Conservation (phyloP, 2,113 vertebrate species). For the Phylloscopus trochiloides region DNA sequence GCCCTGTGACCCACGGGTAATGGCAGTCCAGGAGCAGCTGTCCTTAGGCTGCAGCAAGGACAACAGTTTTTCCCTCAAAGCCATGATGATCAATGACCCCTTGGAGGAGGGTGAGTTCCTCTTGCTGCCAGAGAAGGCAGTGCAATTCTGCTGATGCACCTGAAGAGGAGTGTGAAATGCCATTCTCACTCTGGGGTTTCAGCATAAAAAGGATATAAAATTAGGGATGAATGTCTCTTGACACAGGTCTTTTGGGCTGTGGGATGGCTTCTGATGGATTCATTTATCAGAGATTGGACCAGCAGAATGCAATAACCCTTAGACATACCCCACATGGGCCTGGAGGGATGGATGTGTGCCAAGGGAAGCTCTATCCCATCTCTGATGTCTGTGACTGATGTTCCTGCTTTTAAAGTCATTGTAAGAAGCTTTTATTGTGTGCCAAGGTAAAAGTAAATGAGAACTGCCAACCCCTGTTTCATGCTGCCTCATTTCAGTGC, state of each 20-base stretch:
- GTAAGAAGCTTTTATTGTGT: background rate
- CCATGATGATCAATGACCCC: background rate
- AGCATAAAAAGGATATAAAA: background rate
- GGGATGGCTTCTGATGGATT: background rate
- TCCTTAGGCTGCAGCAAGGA: background rate
- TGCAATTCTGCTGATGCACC: background rate
- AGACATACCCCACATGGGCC: background rate
- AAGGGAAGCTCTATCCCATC: background rate
- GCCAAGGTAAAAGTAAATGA: background rate
- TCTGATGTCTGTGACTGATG: background rate
- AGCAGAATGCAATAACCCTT: background rate
- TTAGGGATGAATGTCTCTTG: background rate
- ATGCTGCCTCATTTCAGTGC: background rate
- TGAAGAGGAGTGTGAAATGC: background rate
- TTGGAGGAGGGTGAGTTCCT: background rate
- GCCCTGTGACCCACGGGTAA: background rate
- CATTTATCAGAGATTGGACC: background rate
- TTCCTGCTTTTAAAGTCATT: background rate
- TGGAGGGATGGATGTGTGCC: background rate
- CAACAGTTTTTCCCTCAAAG: background rate
- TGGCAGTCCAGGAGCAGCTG: background rate
- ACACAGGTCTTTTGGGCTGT: background rate
- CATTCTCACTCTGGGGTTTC: background rate
- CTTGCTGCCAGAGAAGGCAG: background rate
- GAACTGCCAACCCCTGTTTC: background rate